A percentile compares a stretch with the other conserved stretches of the same genome.
Conservation (phyloP, 2,888 invertebrate genomes). For the Nemurella pictetii region DNA sequence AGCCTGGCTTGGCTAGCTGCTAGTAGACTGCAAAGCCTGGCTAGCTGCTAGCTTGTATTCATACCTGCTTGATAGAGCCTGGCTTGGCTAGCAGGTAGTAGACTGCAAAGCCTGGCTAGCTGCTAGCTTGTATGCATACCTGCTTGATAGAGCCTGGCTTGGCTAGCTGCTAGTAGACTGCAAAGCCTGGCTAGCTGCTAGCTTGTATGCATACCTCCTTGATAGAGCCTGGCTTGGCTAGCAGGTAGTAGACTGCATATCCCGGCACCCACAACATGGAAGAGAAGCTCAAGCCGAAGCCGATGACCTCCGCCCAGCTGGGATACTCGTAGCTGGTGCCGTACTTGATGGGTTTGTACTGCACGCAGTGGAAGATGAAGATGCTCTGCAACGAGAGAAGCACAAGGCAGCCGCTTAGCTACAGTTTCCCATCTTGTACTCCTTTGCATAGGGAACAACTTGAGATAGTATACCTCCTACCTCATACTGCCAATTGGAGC, state of each 20-base stretch:
- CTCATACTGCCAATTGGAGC: too few species aligned
- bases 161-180: background rate
- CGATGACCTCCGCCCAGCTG: slow-evolving; percentile 62
- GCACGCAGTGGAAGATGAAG: slow-evolving; percentile 63
- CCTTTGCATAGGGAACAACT: too few species aligned
- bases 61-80: too few species aligned
- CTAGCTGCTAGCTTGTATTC: too few species aligned
- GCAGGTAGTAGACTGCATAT: slow-evolving; percentile 63
- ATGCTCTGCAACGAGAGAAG: slow-evolving; percentile 56
- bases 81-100: too few species aligned
- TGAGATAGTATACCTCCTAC: too few species aligned
- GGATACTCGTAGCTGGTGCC: slow-evolving; percentile 62
- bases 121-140: too few species aligned
- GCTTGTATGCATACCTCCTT: slow-evolving; percentile 54
- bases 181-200: background rate
- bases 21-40: too few species aligned
- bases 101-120: too few species aligned
- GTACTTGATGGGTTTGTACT: slow-evolving; percentile 62
- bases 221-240: slow-evolving; percentile 57
- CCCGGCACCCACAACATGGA: slow-evolving; percentile 69
- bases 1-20: too few species aligned
- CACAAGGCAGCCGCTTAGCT: background rate
- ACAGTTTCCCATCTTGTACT: too few species aligned
- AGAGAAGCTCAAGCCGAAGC: slow-evolving; percentile 62
- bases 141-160: too few species aligned